These are phyloP conservation scores for Cabera pusaria DNA, from an alignment of 2,888 invertebrate species.

Conservation along the genomic window DNA sequence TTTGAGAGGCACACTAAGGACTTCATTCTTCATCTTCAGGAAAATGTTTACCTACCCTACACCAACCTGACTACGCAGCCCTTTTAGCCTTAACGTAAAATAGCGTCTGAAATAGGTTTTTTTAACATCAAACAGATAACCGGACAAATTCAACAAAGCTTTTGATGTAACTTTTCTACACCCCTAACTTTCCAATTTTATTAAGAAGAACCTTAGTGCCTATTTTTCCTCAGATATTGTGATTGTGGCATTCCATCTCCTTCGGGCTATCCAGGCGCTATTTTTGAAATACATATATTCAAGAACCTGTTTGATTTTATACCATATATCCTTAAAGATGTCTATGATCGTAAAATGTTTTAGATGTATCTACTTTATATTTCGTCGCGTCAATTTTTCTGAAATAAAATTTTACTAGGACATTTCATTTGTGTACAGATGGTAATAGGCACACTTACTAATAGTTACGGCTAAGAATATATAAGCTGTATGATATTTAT, in stretches of 20 bases:
- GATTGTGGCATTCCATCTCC: constrained; percentile 13
- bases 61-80: too few relatives aligned
- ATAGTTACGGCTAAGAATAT: too few relatives aligned
- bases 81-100: too few relatives aligned
- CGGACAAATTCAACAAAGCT: too few relatives aligned
- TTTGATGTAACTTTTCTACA: too few relatives aligned
- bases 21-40: too few relatives aligned
- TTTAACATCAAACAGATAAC: too few relatives aligned
- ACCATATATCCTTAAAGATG: constrained; percentile 1
- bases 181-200: constrained; percentile 11
- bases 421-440: constrained; percentile 7
- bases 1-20: too few relatives aligned
- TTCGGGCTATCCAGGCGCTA: constrained; percentile 10
- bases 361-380: constrained; percentile 13
- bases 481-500: too few relatives aligned
- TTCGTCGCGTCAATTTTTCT: constrained; percentile 8
- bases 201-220: constrained; percentile 33
- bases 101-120: too few relatives aligned
- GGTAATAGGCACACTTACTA: constrained; percentile 6
- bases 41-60: too few relatives aligned
- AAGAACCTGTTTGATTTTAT: constrained; percentile 11
- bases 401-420: constrained; percentile 19
- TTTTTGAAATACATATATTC: constrained; percentile 17
- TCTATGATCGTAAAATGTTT: constrained; percentile 13
- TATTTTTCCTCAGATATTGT: constrained; percentile 14